Base-by-base conservation (phyloP, 2,113 vertebrate species). In the Xiphias gladius region DNA sequence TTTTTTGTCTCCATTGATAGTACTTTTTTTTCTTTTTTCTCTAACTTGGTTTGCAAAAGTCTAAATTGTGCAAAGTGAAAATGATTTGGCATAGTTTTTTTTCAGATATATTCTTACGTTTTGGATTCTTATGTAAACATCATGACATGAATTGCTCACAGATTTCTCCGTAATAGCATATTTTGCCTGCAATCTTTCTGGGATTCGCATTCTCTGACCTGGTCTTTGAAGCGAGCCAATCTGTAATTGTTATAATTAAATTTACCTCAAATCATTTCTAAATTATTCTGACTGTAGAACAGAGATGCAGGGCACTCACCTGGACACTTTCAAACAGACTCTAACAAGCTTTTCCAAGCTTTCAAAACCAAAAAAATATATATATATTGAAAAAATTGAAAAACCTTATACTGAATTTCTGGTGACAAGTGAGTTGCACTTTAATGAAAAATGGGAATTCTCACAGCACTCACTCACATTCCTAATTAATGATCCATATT, bases 401-500 rank as follows among this genome's bases (percentile, higher is more conserved):
- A 52, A 11, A 30, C 20, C 26, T 11, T 16, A 32, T 17, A 39
- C 9, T 67, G 39, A 73, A 43, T 66, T 59, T 68, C 26, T 84
- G 30, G 66, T 70, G 52, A 84, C 41, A 64, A 70, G 37, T 30
- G 58, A 76, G 37, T 41, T 39, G 35, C 74, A 74, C 62, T 87
- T 55, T 54, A 77, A 76, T 80, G 55, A 80, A 86, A 82, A 79
- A 73, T 76, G 52, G 74, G 50, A 76, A 73, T 61, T 80, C 39
- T 28, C 76, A 77, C 69, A 67, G 83, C 74, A 80, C 74, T 87
- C 88, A 66, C 66, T 76, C 73, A 77, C 68, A 46, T 63, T 79
- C 58, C 58, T 79, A 73, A 78, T 83, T 80, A 86, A 85, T 43
- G 73, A 83, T 79, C 73, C 85, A 84, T 80, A 78, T 73, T 75